phyloP scores from a whole-genome alignment of 2,888 invertebrate species.

The Lycophotia porphyrea region DNA sequence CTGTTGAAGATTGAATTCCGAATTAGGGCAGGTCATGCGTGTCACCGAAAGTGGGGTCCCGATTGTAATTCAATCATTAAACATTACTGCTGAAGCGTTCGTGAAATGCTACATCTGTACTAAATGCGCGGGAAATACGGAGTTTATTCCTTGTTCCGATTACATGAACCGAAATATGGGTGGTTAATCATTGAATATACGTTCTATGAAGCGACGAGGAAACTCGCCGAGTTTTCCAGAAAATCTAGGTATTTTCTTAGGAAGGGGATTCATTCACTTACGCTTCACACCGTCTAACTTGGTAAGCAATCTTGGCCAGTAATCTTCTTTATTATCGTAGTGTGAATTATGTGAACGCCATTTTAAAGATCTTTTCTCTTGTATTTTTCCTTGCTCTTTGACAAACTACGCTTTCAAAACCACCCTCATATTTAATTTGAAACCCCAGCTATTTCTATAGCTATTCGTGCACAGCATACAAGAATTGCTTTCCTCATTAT shows the following conservation, averaged over 20 bases:
- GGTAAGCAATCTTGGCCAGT: not conserved
- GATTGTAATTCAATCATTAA: conserved; percentile 70
- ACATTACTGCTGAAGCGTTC: conserved; percentile 64
- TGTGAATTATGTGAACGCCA: not conserved
- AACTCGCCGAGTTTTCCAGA: not conserved
- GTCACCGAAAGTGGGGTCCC: conserved; percentile 60
- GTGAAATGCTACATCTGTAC: conserved; percentile 61
- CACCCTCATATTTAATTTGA: conserved; percentile 33
- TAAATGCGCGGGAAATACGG: conserved; percentile 53
- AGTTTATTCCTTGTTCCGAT: conserved; percentile 53
- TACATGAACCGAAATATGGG: conserved; percentile 31
- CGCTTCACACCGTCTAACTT: not conserved
- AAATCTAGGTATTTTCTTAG: not conserved
- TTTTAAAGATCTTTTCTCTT: too few relatives aligned
- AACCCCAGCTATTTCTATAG: conserved; percentile 31
- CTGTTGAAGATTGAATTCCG: conserved; percentile 71
- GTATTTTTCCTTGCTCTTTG: not conserved
- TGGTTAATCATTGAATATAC: conserved; percentile 26
- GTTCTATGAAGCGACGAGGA: not conserved
- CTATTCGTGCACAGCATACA: conserved; percentile 48
- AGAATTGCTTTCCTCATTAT: conserved; percentile 48
- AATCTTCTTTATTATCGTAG: not conserved
- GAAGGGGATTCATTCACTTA: not conserved
- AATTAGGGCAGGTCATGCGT: conserved; percentile 68
- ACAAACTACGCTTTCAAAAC: not conserved